Evolutionary conservation across 2,113 vertebrate genomes (phyloP), one percentile per base, ranked within the genome.

Genomic region (Plotosus lineatus): DNA sequence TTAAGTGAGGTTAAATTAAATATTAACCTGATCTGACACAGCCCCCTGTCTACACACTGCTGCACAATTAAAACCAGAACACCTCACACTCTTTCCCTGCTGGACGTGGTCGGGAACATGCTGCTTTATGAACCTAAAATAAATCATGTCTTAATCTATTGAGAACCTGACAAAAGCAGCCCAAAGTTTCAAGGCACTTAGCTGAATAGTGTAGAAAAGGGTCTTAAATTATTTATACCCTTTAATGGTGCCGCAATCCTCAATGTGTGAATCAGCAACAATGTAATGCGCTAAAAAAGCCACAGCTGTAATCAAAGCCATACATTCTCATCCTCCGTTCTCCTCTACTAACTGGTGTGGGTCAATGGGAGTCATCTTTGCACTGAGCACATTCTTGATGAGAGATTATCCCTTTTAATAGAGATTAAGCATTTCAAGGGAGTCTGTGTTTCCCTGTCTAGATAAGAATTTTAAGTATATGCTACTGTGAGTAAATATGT

Each of bases 161-260:
- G 95, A 97, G 95, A 96, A 95, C 94, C 95, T 96, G 96, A 97
- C 96, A 96, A 96, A 93, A 93, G 93, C 92, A 96, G 95, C 94
- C 95, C 95, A 96, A 96, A 95, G 94, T 97, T 97, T 96, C 93
- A 93, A 95, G 94, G 95, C 96, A 98, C 95, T 97, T 98, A 98
- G 96, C 95, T 95, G 96, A 97, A 94, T 95, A 94, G 93, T 93
- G 94, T 93, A 94, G 94, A 85, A 87, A 94, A 94, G 90, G 73
- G 91, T 92, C 92, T 92, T 99, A 96, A 96, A 99, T 98, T 99
- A 99, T 99, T 99, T 96, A 99, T 98, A 95, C 89, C 91, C 94
- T 93, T 95, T 99, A 98, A 98, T 99, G 96, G 97, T 92, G 93
- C 94, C 92, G 93, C 94, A 93, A 93, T 95, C 94, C 92, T 95